Evolutionary conservation across 2,888 invertebrate genomes (phyloP), one percentile per base, ranked within the genome.

Genomic region (Limnephilus rhombicus): DNA sequence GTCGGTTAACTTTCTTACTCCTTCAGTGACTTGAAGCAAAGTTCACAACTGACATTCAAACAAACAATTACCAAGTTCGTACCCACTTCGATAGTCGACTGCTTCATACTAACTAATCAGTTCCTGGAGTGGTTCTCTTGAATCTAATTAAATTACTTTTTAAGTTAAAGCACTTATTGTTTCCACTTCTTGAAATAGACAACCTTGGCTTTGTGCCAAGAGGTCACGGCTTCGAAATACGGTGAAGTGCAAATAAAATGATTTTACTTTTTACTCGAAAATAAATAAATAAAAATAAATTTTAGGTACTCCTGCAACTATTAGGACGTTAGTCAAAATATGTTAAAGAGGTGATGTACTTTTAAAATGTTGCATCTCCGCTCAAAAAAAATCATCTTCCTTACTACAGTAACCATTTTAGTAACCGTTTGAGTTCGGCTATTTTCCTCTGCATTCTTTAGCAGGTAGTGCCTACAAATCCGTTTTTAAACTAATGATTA

Each of bases 61-160:
- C 90, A 85, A 85, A 90, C 85, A 90, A 90, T 90, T 90, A 90
- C 68, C 85, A 90, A 90, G 80, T 90, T 85, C 13, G 85, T 53
- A 85, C 29, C 68, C 80, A 68, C 15, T 87, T 68, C 68, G 53
- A 31, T 86, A 49, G 85, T 86, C 45, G 37, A 41, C 29, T 45
- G 37, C 85, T 85, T 85, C 41, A 82, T 34, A 82, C 31, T 24
- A 18, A 24, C 83, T 37, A 83, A 83, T 83, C 83, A 83, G 18
- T 83, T 37, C 24, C 7, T 11, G 24, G 68, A 9, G 68, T 24
- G 68, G 53, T 18, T 53, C 68, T 68, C 68, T 7, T 68, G 68
- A 68, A 68, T 68, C n/a, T 68, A 68, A 68, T 68, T 68, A 68
- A 68, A 68, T 68, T 24, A 68, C 68, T 68, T 68, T 68, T 68